These are phyloP conservation scores for Drosophila sordidula DNA, from an alignment of 2,888 invertebrate genomes.

Conservation along the genomic window DNA sequence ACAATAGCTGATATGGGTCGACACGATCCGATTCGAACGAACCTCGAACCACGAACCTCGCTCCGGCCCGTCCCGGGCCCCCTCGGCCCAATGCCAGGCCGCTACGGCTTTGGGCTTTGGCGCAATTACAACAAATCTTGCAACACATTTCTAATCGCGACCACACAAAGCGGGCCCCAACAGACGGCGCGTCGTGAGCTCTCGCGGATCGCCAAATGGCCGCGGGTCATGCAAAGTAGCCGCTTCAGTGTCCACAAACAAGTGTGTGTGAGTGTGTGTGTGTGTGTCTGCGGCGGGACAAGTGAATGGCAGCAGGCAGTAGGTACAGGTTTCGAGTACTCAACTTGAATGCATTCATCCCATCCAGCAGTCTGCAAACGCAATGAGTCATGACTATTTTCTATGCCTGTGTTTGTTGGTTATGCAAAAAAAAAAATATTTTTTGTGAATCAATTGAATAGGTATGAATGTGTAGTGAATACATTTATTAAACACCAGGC, in stretches of 20 bases:
- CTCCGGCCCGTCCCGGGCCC: background rate
- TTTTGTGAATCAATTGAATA: background rate
- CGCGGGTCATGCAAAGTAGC: conserved; percentile 67
- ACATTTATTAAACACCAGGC: too few species aligned
- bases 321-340: conserved; percentile 12
- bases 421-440: background rate
- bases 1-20: conserved; percentile 78
- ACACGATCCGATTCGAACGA: conserved; percentile 3
- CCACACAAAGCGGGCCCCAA: conserved; percentile 43
- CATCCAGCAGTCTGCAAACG: background rate
- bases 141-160: conserved; percentile 43
- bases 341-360: conserved; percentile 35
- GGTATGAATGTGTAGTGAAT: too few species aligned
- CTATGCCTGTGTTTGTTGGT: background rate
- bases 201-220: conserved; percentile 26
- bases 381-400: conserved; percentile 14
- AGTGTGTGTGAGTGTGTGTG: background rate
- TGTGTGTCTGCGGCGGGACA: conserved; percentile 19
- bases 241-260: conserved; percentile 46
- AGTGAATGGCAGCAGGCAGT: conserved; percentile 39
- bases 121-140: conserved; percentile 27
- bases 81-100: too few species aligned
- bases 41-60: too few species aligned
- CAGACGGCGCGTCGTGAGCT: conserved; percentile 47
- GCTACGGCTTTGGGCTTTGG: conserved; percentile 2